Base-by-base conservation (phyloP, 2,113 vertebrate species). In the Lutjanus erythropterus region DNA sequence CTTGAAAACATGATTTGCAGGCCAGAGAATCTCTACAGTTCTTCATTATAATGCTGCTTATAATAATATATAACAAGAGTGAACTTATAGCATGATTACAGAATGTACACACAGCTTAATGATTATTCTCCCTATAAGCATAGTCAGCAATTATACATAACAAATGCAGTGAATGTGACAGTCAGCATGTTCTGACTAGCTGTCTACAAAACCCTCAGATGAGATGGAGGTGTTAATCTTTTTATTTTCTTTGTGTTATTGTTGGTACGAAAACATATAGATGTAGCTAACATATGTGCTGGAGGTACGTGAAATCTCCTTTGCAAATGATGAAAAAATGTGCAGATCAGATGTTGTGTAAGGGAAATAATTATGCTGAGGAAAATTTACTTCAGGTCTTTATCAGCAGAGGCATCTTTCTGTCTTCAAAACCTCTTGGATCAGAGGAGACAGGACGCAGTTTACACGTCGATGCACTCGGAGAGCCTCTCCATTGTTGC, bases 401-500 rank as follows among this genome's bases (percentile, higher is more conserved):
- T 31, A 9, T 58, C 27, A 14, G 4, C 4, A 18, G 23, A 31
- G 23, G 18, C 59, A 6, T 5, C 29, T 47, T 64, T 50, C 29
- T 47, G 55, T 50, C 23, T n/a, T 47, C 29, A 21, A 19, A 21
- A 11, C 19, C 9, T n/a, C n/a, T 41, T 46, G 8, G 8, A 15
- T n/a, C 8, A 6, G 29, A 9, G 8, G n/a, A 15, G 29, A 25
- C 39, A 18, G 37, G n/a, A 35, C 33, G 9, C 21, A 9, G 16
- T 76, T 72, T 58, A 44, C 42, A 35, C 55, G 29, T 37, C 4
- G 21, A 55, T 6, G 35, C 21, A 14, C n/a, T 71, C 3, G 19
- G 37, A 79, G 31, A 19, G n/a, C n/a, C 55, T 31, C 44, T 44
- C 29, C 21, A 18, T 49, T 37, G 47, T 49, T 78, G 42, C 29